These are phyloP conservation scores for Pelobates cultripes DNA, from an alignment of 2,797 vertebrate species.

Conservation along the genomic window DNA sequence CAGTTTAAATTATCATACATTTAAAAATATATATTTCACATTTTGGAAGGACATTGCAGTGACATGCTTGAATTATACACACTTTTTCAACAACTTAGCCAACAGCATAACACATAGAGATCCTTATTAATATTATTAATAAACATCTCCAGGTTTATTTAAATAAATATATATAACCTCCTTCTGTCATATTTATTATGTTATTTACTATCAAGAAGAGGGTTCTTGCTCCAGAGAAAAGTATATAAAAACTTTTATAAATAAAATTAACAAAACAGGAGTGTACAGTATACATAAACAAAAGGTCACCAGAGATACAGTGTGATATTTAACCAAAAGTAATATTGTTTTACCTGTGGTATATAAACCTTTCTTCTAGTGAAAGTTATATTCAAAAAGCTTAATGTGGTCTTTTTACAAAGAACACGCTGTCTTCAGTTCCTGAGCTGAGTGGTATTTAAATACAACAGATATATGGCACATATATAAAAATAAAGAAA, in stretches of 20 bases:
- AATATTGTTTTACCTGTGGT: conserved; percentile 14
- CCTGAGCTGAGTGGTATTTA: background rate
- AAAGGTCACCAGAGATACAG: conserved; percentile 33
- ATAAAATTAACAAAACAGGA: conserved; percentile 13
- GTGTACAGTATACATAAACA: conserved; percentile 33
- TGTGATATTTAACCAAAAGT: conserved; percentile 20
- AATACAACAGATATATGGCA: too few species aligned
- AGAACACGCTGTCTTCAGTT: background rate
- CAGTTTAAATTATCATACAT: too few species aligned
- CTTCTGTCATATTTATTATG: conserved; percentile 1
- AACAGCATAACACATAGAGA: too few species aligned
- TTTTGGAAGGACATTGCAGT: too few species aligned
- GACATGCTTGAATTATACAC: too few species aligned
- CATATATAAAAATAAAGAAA: too few species aligned
- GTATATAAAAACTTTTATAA: conserved; percentile 24
- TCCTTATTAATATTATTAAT: too few species aligned
- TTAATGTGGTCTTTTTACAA: conserved; percentile 1
- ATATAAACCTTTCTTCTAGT: conserved; percentile 9
- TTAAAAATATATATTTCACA: too few species aligned
- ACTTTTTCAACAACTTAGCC: too few species aligned
- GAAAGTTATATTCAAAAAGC: background rate
- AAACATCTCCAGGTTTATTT: background rate
- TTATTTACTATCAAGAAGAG: conserved; percentile 17
- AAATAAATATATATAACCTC: background rate
- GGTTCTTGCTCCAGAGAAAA: conserved; percentile 7